Evolutionary conservation across 2,797 vertebrate genomes (phyloP).

Genomic region (Siniperca scherzeri): DNA sequence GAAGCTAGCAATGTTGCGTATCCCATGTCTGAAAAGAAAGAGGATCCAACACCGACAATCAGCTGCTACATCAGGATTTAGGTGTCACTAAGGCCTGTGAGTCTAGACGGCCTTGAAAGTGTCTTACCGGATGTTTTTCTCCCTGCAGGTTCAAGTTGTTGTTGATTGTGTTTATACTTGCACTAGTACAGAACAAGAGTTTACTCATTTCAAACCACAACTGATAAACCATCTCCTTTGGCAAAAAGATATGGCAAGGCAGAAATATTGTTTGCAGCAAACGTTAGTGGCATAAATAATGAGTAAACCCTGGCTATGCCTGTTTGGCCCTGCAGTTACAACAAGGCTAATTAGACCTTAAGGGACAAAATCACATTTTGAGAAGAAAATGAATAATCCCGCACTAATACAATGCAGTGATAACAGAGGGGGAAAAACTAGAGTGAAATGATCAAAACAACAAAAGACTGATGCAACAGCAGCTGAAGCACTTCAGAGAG

Average conservation of each 20-base stretch:
- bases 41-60: neutral
- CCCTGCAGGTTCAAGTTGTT: slow-evolving; percentile 33
- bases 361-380: slow-evolving; percentile 73
- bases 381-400: slow-evolving; percentile 66
- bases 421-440: slow-evolving; percentile 24
- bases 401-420: slow-evolving; percentile 59
- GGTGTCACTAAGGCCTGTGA: slow-evolving; percentile 21
- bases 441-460: slow-evolving; percentile 59
- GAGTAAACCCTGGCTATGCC: slow-evolving; percentile 56
- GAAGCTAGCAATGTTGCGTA: slow-evolving; percentile 3
- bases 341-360: slow-evolving; percentile 77
- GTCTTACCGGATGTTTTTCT: slow-evolving; percentile 9
- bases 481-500: slow-evolving; percentile 44
- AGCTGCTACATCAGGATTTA: slow-evolving; percentile 17
- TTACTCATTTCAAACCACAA: slow-evolving; percentile 34
- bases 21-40: neutral
- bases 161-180: slow-evolving; percentile 54
- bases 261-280: slow-evolving; percentile 57
- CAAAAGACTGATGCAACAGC: slow-evolving; percentile 56
- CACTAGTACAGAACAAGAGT: slow-evolving; percentile 23
- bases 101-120: slow-evolving; percentile 27
- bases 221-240: slow-evolving; percentile 62
- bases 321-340: slow-evolving; percentile 69
- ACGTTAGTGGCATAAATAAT: slow-evolving; percentile 72
- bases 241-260: slow-evolving; percentile 46